Evolutionary conservation across 2,888 invertebrate species (phyloP).

Genomic region (Tineola bisselliella): DNA sequence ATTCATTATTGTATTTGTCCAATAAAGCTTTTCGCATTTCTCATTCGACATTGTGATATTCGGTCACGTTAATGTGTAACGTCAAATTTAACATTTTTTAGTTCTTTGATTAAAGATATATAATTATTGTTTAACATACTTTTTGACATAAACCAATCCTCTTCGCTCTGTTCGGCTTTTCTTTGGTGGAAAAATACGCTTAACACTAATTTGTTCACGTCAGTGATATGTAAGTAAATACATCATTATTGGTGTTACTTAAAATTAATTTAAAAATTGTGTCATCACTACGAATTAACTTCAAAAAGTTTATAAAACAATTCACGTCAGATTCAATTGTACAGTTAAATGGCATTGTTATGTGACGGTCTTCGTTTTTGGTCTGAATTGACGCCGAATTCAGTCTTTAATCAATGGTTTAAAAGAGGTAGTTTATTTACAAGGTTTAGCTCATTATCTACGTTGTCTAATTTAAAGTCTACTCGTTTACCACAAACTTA

Average conservation of each 20-base stretch:
- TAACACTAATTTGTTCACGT: no score
- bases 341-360: neutral
- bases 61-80: no score
- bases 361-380: neutral
- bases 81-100: no score
- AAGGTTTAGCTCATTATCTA: constrained; percentile 25
- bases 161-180: no score
- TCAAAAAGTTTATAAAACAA: neutral
- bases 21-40: neutral
- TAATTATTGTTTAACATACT: no score
- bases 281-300: neutral
- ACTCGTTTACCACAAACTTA: neutral
- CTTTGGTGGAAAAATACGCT: no score
- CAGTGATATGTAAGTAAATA: no score
- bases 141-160: no score
- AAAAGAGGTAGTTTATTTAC: constrained; percentile 56
- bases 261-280: neutral
- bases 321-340: neutral
- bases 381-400: constrained; percentile 66
- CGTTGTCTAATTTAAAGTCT: neutral
- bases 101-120: no score
- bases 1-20: neutral
- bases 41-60: no score
- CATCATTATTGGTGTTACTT: neutral
- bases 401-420: constrained; percentile 60